Conservation (phyloP, 2,888 invertebrate genomes). For the Drosophila imparisetae region DNA sequence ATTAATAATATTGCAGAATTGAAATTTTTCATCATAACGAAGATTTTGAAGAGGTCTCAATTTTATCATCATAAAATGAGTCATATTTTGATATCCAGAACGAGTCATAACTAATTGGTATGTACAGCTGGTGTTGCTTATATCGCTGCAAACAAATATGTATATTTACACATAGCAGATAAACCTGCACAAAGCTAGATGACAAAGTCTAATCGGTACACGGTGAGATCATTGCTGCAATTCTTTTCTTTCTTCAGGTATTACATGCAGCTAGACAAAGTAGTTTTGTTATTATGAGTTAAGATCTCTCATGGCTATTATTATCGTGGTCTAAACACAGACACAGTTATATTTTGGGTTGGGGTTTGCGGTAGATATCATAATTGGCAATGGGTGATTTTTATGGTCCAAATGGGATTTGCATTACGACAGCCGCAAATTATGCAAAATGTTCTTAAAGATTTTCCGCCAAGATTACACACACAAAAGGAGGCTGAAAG, state of each 20-base stretch:
- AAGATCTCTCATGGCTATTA: slow-evolving; percentile 24
- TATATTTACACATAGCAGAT: neutral
- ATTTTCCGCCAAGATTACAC: slow-evolving; percentile 72
- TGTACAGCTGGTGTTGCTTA: neutral
- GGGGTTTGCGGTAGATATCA: slow-evolving; percentile 28
- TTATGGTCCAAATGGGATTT: slow-evolving; percentile 61
- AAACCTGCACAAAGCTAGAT: slow-evolving; percentile 1
- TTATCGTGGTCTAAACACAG: slow-evolving; percentile 8
- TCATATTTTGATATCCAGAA: neutral
- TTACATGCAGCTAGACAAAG: slow-evolving; percentile 13
- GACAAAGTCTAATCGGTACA: slow-evolving; percentile 11
- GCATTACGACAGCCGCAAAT: slow-evolving; percentile 69
- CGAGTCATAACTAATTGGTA: neutral
- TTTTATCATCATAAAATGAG: neutral
- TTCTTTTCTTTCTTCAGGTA: slow-evolving; percentile 11
- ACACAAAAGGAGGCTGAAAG: neutral
- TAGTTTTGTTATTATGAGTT: slow-evolving; percentile 26
- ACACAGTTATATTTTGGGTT: slow-evolving; percentile 4
- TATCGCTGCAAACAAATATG: neutral
- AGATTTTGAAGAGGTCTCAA: neutral
- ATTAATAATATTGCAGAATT: neutral
- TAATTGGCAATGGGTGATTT: slow-evolving; percentile 40
- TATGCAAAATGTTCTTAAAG: slow-evolving; percentile 74
- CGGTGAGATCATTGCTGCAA: neutral
- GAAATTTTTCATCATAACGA: neutral